These are phyloP conservation scores for Chydorus sphaericus DNA, from an alignment of 2,888 invertebrate species.

Conservation along the genomic window DNA sequence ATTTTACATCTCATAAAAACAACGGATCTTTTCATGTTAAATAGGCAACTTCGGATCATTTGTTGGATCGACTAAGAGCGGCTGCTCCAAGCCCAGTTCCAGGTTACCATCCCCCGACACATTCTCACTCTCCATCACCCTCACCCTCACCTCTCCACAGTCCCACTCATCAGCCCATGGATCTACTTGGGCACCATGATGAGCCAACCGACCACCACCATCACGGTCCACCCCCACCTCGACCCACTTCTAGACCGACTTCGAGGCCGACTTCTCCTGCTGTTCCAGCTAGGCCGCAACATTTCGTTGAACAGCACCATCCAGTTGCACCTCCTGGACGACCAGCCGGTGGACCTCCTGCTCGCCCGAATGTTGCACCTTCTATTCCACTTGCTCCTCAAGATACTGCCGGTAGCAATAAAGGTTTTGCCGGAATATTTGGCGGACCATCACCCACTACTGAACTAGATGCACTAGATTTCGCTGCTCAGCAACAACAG, in stretches of 20 bases:
- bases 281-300: too few species aligned
- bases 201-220: neutral
- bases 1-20: too few species aligned
- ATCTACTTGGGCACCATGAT: constrained; percentile 8
- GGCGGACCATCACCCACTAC: constrained; percentile 13
- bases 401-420: constrained; percentile 1
- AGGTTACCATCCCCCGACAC: constrained; percentile 49
- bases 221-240: constrained; percentile 24
- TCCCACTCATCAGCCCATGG: constrained; percentile 42
- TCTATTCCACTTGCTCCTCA: neutral
- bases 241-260: constrained; percentile 15
- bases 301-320: constrained; percentile 18
- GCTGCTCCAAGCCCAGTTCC: constrained; percentile 79
- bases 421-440: constrained; percentile 11
- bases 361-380: constrained; percentile 13
- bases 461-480: neutral
- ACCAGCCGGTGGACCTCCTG: constrained; percentile 19
- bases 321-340: constrained; percentile 22
- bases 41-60: constrained; percentile 71
- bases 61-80: constrained; percentile 65
- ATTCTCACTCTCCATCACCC: constrained; percentile 25
- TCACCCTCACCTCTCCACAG: constrained; percentile 45
- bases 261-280: constrained; percentile 24
- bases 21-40: too few species aligned
- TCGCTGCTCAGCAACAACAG: neutral